These are phyloP conservation scores for Brachypteracias leptosomus DNA, from an alignment of 2,113 vertebrate genomes.

Conservation along the genomic window DNA sequence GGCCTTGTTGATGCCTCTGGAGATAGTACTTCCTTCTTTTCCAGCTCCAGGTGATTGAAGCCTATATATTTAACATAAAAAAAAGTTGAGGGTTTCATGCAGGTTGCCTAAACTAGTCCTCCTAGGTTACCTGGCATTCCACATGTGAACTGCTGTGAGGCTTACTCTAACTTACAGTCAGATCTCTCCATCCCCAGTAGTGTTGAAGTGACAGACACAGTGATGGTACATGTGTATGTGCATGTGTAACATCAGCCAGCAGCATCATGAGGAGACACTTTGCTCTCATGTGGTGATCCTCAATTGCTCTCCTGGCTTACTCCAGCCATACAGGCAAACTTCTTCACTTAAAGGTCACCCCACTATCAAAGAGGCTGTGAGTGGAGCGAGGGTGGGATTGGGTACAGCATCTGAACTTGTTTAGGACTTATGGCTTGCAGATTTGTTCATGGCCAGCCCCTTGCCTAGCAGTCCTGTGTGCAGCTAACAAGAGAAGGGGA, in stretches of 20 bases:
- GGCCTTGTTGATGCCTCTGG: background rate
- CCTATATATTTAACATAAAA: background rate
- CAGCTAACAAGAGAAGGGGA: background rate
- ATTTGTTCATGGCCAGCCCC: background rate
- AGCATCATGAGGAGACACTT: background rate
- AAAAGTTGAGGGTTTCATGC: background rate
- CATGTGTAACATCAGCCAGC: background rate
- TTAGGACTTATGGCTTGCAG: background rate
- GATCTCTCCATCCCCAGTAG: background rate
- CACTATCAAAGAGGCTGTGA: background rate
- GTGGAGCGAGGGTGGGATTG: background rate
- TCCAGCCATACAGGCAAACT: background rate
- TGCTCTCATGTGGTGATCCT: background rate
- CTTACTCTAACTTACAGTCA: background rate
- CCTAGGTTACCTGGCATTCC: background rate
- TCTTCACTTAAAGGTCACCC: background rate
- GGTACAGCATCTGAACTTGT: background rate
- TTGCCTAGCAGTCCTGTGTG: background rate
- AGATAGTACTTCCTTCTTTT: background rate
- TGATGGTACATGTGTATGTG: rapidly evolving
- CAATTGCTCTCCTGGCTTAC: background rate
- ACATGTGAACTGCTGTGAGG: background rate
- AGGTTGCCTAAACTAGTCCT: background rate
- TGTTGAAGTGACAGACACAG: background rate
- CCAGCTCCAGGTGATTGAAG: background rate